Evolutionary conservation across 2,888 invertebrate genomes (phyloP), one percentile per base, ranked within the genome.

Genomic region (Ganaspis brasiliensis): DNA sequence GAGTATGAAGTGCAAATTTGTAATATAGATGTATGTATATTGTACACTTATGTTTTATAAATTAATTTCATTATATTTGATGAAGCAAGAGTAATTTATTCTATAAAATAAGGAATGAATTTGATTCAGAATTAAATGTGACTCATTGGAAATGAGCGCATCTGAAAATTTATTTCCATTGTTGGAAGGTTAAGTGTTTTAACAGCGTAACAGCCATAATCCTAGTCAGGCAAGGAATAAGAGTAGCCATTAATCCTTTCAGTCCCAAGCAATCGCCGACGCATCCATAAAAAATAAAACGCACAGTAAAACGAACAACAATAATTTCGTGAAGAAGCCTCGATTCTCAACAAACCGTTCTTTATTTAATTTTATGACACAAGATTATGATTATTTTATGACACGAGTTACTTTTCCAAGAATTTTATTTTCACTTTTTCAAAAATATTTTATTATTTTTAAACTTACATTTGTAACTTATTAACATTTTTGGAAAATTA

Each of bases 221-320:
- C 63, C 63, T 63, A 63, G 63, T 12, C 40, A 63, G 37, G 10
- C 40, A 40, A 40, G 40, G 37, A 63, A 63, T 63, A 63, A 40
- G 63, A 37, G 63, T 63, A 63, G 63, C 63, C 21, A 63, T 63
- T 63, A 63, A 63, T 63, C 37, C 19, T 40, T 40, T 21, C 21
- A 40, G 40, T 63, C 2, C 6, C 63, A 40, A 63, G 63, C 37
- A 63, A 40, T 63, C 63, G 21, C 63, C 63, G 63, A 40, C 63
- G 37, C 40, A 63, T 63, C 63, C 37, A 63, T 63, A 40, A 63
- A 63, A 61, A 63, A 40, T 37, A 21, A 40, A 63, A 63, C 21
- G 14, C 40, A 40, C 45, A 45, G 67, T 67, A 67, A 67, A 67
- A 45, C 9, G 67, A 45, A 67, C 45, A n/a, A 24, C 21, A 24